Evolutionary conservation across 2,888 invertebrate genomes (phyloP), one percentile per base, ranked within the genome.

Genomic region (Eupithecia insigniata): DNA sequence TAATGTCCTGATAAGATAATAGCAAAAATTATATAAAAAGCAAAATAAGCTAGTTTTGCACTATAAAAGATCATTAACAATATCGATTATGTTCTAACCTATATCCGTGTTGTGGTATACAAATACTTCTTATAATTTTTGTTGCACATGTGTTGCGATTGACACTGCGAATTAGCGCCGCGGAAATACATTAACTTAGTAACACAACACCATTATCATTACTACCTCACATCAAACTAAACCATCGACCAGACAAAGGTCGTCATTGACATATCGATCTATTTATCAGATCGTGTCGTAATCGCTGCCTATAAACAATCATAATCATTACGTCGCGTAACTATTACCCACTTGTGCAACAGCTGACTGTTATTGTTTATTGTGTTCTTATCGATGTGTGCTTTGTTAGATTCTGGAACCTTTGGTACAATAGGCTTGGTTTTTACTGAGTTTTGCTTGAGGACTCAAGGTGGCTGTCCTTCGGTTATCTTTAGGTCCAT

Each of bases 311-410:
- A 78, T 78, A 83, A 84, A 84, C 81, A 83, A 82, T 79, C 80
- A 81, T 81, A 84, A 85, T 85, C 86, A 87, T 79, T 74, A 76
- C 66, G 88, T 87, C 89, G 83, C 89, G 87, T 87, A 87, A 85
- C 84, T 80, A 83, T 83, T 84, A 83, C 82, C 73, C 79, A 80
- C 82, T 88, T 88, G 89, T 86, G 89, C 89, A 90, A 89, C 80
- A 88, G 83, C 83, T 84, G 87, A 88, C 84, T 90, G 92, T 92
- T 93, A 93, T 94, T 93, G 93, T 94, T 92, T 92, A 93, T 94
- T 94, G 93, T 93, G 83, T 93, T 92, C 91, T 92, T 92, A 93
- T 93, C 92, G 90, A 91, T 91, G 89, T 90, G 87, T 89, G 83
- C 85, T 85, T 76, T 76, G 76, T 74, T 72, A 22, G 83, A 83